Percentiles rank a stretch among this genome's conserved stretches.
Evolutionary conservation across 92 coral and sea anemone genomes (phyloP).

Genomic region (Palythoa grandiflora): DNA sequence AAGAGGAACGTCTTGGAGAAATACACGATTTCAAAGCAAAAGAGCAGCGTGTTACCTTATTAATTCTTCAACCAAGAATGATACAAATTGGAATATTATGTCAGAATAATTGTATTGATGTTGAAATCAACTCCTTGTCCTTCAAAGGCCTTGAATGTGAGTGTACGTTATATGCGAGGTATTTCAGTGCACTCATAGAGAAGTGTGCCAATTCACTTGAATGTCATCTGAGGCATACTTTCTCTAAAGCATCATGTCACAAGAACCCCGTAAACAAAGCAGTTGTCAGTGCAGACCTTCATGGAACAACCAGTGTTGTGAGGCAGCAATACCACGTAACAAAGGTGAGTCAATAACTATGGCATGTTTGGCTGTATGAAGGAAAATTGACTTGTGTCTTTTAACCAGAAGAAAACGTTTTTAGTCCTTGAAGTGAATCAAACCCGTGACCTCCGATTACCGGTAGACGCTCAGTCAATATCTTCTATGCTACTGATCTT

Average conservation of each 20-base stretch:
- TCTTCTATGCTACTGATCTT: too few species aligned
- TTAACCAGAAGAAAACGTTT: too few species aligned
- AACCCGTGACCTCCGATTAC: too few species aligned
- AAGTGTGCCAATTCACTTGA: background rate
- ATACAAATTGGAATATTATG: background rate
- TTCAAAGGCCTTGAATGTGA: background rate
- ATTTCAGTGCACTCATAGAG: background rate
- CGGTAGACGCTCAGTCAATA: too few species aligned
- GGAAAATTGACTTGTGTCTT: too few species aligned
- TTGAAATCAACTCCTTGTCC: background rate
- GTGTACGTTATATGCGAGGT: background rate
- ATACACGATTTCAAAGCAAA: background rate
- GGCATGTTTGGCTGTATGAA: too few species aligned
- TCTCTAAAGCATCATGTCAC: background rate
- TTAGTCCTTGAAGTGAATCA: too few species aligned
- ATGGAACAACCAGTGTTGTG: background rate
- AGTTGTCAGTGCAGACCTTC: background rate
- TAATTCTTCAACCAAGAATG: background rate
- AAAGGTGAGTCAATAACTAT: background rate
- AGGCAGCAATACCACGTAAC: background rate
- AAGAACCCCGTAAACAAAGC: background rate
- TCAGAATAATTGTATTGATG: background rate
- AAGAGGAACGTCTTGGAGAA: slow-evolving; percentile 13
- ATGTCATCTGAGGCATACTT: background rate
- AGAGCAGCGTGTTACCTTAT: background rate